Evolutionary conservation across 2,797 vertebrate genomes (phyloP).

Genomic region (Allobates femoralis): DNA sequence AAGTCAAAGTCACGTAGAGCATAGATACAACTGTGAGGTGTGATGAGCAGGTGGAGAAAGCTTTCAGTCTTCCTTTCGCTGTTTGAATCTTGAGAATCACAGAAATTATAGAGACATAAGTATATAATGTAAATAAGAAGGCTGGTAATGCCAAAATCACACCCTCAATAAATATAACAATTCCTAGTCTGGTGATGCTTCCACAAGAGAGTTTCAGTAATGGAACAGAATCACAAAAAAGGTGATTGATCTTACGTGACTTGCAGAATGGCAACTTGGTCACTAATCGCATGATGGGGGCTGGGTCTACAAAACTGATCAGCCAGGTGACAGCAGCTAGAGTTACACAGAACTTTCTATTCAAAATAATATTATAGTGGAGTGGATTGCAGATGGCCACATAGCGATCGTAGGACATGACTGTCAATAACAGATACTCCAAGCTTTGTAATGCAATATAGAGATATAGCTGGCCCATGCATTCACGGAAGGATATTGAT

Average conservation of each 20-base stretch:
- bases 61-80: constrained; percentile 31
- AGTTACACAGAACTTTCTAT: constrained; percentile 56
- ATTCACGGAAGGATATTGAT: constrained; percentile 63
- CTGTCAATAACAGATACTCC: constrained; percentile 68
- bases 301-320: constrained; percentile 41
- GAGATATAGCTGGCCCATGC: constrained; percentile 67
- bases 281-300: constrained; percentile 9
- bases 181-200: constrained; percentile 23
- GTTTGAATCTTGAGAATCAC: constrained; percentile 41
- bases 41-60: constrained; percentile 49
- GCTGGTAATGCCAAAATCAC: constrained; percentile 21
- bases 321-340: constrained; percentile 65
- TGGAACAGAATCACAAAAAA: constrained; percentile 48
- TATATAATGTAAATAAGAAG: constrained; percentile 38
- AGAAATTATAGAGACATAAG: constrained; percentile 40
- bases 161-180: constrained; percentile 31
- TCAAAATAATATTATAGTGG: constrained; percentile 64
- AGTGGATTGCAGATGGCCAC: constrained; percentile 68
- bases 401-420: constrained; percentile 68
- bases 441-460: constrained; percentile 67
- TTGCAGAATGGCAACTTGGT: constrained; percentile 30
- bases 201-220: constrained; percentile 25
- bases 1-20: constrained; percentile 33
- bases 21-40: constrained; percentile 44
- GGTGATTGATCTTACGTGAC: constrained; percentile 27